phyloP scores from a whole-genome alignment of 2,888 invertebrate species.

The Coenonympha glycerion region DNA sequence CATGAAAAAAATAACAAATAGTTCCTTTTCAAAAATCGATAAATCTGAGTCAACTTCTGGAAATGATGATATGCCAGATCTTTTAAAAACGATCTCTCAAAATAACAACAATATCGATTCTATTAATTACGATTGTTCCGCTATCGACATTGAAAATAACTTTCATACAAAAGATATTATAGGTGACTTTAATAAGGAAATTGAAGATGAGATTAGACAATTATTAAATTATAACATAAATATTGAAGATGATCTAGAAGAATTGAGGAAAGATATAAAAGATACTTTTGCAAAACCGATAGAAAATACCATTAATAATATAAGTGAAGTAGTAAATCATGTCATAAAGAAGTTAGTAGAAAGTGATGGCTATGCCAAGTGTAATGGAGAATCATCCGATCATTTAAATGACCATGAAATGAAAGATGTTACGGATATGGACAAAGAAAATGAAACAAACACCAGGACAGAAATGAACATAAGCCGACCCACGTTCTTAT shows the following conservation, averaged over 20 bases:
- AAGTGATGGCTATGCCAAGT: slow-evolving; percentile 42
- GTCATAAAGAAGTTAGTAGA: slow-evolving; percentile 69
- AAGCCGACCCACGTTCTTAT: slow-evolving; percentile 67
- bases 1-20: slow-evolving; percentile 56
- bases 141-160: slow-evolving; percentile 67
- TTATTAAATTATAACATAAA: slow-evolving; percentile 67
- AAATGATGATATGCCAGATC: slow-evolving; percentile 64
- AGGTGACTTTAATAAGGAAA: slow-evolving; percentile 77
- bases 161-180: slow-evolving; percentile 70
- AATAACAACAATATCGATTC: slow-evolving; percentile 55
- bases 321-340: slow-evolving; percentile 71
- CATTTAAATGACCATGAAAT: slow-evolving; percentile 30
- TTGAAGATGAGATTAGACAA: slow-evolving; percentile 75
- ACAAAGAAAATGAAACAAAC: slow-evolving; percentile 60
- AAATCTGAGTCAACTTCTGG: slow-evolving; percentile 32
- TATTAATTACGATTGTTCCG: slow-evolving; percentile 49
- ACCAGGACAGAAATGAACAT: slow-evolving; percentile 60
- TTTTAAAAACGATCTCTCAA: slow-evolving; percentile 60
- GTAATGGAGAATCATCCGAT: slow-evolving; percentile 30
- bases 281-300: slow-evolving; percentile 69
- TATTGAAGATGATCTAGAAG: slow-evolving; percentile 67
- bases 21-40: slow-evolving; percentile 30
- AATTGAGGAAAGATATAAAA: slow-evolving; percentile 68
- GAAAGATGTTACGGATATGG: slow-evolving; percentile 44
- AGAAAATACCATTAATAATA: slow-evolving; percentile 70